These are phyloP conservation scores for Theristicus caerulescens DNA, from an alignment of 2,113 vertebrate genomes.

Conservation along the genomic window DNA sequence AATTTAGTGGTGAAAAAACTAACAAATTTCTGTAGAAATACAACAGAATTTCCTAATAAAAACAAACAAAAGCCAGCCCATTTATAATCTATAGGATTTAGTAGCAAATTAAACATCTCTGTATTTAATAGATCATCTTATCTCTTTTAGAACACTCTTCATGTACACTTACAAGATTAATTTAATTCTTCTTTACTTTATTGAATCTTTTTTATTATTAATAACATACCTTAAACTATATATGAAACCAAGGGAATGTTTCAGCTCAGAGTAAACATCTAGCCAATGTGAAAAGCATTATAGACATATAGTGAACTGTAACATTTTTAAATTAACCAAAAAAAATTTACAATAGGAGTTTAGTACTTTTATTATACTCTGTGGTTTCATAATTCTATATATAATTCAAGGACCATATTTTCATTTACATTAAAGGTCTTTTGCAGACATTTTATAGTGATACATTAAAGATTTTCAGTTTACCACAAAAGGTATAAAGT, in stretches of 20 bases:
- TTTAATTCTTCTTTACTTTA: background rate
- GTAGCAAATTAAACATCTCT: background rate
- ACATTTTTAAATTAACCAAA: background rate
- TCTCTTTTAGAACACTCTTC: background rate
- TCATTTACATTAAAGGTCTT: background rate
- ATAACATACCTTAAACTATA: background rate
- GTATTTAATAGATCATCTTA: background rate
- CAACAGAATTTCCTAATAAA: background rate
- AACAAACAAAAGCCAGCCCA: background rate
- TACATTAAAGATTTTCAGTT: background rate
- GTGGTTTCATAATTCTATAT: background rate
- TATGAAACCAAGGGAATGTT: background rate
- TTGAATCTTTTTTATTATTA: background rate
- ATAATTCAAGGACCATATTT: background rate
- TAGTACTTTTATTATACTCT: background rate
- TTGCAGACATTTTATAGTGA: background rate
- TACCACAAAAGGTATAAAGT: background rate
- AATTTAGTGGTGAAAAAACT: background rate
- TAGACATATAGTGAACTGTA: background rate
- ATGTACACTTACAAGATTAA: background rate
- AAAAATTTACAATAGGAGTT: background rate
- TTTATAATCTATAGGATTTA: background rate
- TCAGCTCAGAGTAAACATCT: background rate
- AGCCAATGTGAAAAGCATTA: background rate
- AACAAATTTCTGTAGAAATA: background rate